Evolutionary conservation across 2,797 vertebrate genomes (phyloP).

Genomic region (Triplophysa yarkandensis): DNA sequence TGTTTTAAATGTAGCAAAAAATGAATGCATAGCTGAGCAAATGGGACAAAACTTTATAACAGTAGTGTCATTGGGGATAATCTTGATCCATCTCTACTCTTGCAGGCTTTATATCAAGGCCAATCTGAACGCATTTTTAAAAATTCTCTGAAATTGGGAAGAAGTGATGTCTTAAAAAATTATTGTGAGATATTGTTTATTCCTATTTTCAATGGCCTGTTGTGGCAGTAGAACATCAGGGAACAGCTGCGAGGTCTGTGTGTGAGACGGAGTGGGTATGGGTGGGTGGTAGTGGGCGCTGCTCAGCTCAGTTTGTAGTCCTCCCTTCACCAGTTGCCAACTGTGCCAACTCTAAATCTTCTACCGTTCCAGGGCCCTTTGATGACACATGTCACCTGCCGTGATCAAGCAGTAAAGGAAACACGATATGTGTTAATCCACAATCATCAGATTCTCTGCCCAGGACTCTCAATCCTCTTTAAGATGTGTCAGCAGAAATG

Average conservation of each 20-base stretch:
- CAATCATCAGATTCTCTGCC: constrained; percentile 40
- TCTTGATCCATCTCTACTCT: too few relatives aligned
- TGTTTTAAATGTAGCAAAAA: too few relatives aligned
- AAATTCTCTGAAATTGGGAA: too few relatives aligned
- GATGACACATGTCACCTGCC: constrained; percentile 3
- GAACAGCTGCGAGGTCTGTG: not conserved
- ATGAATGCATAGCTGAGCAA: too few relatives aligned
- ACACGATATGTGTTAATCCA: constrained; percentile 52
- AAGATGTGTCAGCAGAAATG: constrained; percentile 43
- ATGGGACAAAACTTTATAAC: too few relatives aligned
- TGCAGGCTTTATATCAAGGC: too few relatives aligned
- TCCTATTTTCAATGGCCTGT: not conserved
- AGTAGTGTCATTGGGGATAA: too few relatives aligned
- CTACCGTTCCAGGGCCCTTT: not conserved
- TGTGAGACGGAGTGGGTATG: not conserved
- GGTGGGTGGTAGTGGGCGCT: not conserved
- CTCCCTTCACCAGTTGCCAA: not conserved
- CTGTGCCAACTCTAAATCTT: not conserved
- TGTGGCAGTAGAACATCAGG: not conserved
- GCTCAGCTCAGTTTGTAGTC: not conserved
- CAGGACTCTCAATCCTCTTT: constrained; percentile 43
- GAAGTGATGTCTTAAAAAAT: not conserved
- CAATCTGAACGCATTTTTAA: too few relatives aligned
- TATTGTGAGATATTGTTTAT: not conserved
- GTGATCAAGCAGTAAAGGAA: constrained; percentile 18